Evolutionary conservation across 2,888 invertebrate species (phyloP).

Genomic region (Phaonia tiefii): DNA sequence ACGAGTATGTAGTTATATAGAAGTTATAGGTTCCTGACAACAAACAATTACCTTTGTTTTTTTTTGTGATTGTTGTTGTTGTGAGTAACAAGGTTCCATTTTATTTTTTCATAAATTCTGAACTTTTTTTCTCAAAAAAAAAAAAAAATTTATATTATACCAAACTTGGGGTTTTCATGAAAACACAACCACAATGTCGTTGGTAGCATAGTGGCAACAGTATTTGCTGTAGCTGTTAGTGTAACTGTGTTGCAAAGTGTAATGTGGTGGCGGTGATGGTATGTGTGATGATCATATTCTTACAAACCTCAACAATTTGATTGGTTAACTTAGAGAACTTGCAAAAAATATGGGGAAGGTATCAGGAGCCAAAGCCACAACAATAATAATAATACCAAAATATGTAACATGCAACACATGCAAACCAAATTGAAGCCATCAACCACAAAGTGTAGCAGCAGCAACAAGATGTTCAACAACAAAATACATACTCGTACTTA

Average conservation of each 20-base stretch:
- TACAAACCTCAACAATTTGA: conserved; percentile 6
- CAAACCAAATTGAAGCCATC: conserved; percentile 6
- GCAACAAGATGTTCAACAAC: conserved; percentile 20
- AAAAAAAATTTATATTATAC: conserved; percentile 12
- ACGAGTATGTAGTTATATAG: conserved; percentile 4
- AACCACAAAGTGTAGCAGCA: conserved; percentile 13
- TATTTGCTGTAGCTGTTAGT: conserved; percentile 32
- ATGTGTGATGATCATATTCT: conserved; percentile 14
- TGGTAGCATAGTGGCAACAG: conserved; percentile 47
- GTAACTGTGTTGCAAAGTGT: neutral
- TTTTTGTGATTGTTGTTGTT: too few species aligned
- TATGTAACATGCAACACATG: conserved; percentile 23
- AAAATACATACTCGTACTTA: conserved; percentile 26
- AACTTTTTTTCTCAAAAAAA: neutral
- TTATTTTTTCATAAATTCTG: conserved; percentile 10
- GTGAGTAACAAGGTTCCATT: conserved; percentile 42
- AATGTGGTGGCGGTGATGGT: neutral
- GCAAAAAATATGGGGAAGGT: conserved; percentile 48
- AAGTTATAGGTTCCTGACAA: conserved; percentile 38
- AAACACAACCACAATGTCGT: conserved; percentile 35
- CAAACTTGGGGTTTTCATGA: conserved; percentile 9
- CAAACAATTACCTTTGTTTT: conserved; percentile 48
- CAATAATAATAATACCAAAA: neutral
- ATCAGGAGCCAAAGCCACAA: neutral
- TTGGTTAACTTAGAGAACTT: conserved; percentile 3